Base-by-base conservation (phyloP, 1,140 invertebrate species). In the Rhopalosiphum maidis region DNA sequence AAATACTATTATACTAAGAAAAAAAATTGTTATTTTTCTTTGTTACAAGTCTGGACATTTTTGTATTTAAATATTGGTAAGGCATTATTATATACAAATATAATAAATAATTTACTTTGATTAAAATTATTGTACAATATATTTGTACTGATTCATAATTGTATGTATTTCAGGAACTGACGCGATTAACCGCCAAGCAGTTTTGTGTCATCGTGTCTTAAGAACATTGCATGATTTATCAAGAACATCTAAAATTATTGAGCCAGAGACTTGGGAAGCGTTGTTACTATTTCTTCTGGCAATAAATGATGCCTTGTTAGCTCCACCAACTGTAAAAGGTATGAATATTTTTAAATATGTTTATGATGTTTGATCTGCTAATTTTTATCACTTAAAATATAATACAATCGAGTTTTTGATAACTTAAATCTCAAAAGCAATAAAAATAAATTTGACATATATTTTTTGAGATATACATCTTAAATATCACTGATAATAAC, bases 161-260 rank as follows among this genome's bases (percentile, higher is more conserved):
- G 11, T 46, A 43, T 93, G 46, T 68, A 60, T 93, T 54, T 92
- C 41, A 98, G 98, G 97, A 94, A 96, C 97, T 85, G 98, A 99
- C 95, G 97, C 97, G 18, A 98, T 99, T 88, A 99, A 98, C 95
- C 96, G 98, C 94, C 99, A 99, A 96, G 98, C 98, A 4, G 97
- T 99, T 4, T 96, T 99, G 1, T 99, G 99, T 96, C 99, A 99
- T 95, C 96, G 99, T 94, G 98, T 99, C 21, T 95, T 99, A 54
- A 96, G 99, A 85, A 98, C 98, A 15, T 96, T 99, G 2, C 98
- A 99, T 95, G 97, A 97, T 95, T 96, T 99, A 11, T 97, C 98
- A n/a, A 97, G 97, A 94, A 96, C 97, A 86, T 98, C 98, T 1
- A 96, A 96, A 93, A 96, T 96, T 87, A 96, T 99, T 94, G 97